A percentile compares a stretch with the other conserved stretches of the same genome.
phyloP scores from a whole-genome alignment of 2,888 invertebrate species.

The Platynereis dumerilii region DNA sequence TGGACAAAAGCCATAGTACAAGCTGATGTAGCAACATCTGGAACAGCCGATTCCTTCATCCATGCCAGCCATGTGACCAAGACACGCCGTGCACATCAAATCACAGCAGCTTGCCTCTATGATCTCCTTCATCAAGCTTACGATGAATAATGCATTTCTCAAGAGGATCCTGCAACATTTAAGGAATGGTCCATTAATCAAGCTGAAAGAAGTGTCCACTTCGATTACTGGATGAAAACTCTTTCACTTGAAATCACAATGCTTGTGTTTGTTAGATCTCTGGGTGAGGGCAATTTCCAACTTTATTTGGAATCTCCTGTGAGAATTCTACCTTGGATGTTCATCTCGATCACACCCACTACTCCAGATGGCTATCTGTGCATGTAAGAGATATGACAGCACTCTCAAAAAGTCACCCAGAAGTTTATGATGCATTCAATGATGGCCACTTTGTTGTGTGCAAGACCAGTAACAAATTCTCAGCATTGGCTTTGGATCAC shows the following conservation, averaged over 20 bases:
- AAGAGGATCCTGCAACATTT: not conserved
- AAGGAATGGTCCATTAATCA: not conserved
- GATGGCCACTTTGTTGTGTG: slow-evolving; percentile 14
- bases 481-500: slow-evolving; percentile 19
- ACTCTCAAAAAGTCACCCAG: slow-evolving; percentile 15
- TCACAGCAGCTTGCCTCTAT: not conserved
- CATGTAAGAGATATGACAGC: slow-evolving; percentile 7
- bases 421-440: slow-evolving; percentile 5
- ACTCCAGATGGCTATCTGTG: slow-evolving; percentile 14
- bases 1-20: slow-evolving; percentile 5
- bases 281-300: no score
- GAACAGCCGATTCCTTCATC: slow-evolving; percentile 9
- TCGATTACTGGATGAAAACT: no score
- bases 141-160: not conserved
- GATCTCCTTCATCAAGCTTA: not conserved
- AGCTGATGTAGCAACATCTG: not conserved
- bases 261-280: no score
- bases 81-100: slow-evolving; percentile 10
- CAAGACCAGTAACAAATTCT: slow-evolving; percentile 19
- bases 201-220: no score
- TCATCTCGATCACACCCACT: slow-evolving; percentile 11
- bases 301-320: not conserved
- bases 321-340: slow-evolving; percentile 3
- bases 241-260: no score
- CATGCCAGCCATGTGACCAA: slow-evolving; percentile 9